Evolutionary conservation across 2,888 invertebrate genomes (phyloP).

Genomic region (Latrodectus elegans): DNA sequence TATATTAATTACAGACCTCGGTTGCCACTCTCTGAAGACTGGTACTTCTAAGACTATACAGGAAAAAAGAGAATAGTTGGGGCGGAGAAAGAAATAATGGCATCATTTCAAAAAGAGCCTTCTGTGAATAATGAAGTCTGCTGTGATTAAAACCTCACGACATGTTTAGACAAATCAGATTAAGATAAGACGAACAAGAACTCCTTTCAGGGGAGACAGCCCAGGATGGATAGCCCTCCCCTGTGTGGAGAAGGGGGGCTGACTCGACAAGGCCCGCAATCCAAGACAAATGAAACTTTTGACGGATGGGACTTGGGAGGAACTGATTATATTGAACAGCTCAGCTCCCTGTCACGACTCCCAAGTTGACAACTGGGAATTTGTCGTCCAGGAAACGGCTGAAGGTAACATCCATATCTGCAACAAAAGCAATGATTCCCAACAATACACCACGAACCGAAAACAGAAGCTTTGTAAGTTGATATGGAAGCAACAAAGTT

Average conservation of each 20-base stretch:
- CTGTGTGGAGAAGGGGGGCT: conserved; percentile 2
- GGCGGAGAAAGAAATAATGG: conserved; percentile 5
- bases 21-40: too few relatives aligned
- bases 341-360: conserved; percentile 13
- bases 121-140: conserved; percentile 37
- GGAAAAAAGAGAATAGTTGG: neutral
- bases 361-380: conserved; percentile 2
- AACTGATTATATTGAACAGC: conserved; percentile 18
- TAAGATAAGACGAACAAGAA: conserved; percentile 46
- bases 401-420: neutral
- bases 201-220: conserved; percentile 25
- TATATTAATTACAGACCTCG: too few relatives aligned
- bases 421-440: neutral
- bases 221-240: conserved; percentile 40
- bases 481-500: too few relatives aligned
- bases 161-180: conserved; percentile 64
- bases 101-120: neutral
- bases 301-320: conserved; percentile 39
- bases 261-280: conserved; percentile 19
- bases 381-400: conserved; percentile 36
- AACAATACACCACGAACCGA: too few relatives aligned
- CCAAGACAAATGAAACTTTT: conserved; percentile 51
- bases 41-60: too few relatives aligned
- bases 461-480: too few relatives aligned
- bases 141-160: conserved; percentile 49